These are phyloP conservation scores for Chlorospingus flavigularis DNA, from an alignment of 2,797 vertebrate genomes.

Conservation along the genomic window DNA sequence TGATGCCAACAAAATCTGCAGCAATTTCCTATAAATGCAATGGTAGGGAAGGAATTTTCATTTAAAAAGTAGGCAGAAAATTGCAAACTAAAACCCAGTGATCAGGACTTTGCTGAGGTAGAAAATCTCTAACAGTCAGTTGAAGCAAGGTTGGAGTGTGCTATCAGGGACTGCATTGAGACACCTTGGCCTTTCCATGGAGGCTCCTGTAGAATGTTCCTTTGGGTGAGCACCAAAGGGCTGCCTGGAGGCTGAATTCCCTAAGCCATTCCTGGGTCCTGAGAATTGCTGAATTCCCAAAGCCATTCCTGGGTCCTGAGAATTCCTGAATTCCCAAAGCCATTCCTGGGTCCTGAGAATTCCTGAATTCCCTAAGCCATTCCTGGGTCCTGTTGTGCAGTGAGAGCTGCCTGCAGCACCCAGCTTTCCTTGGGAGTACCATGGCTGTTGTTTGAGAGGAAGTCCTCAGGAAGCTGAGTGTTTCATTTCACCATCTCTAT, in stretches of 20 bases:
- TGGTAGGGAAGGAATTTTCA: not conserved
- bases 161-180: not conserved
- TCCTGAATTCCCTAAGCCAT: no score
- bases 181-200: fast-evolving
- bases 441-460: fast-evolving
- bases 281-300: no score
- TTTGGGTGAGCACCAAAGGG: not conserved
- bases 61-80: not conserved
- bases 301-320: no score
- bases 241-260: not conserved
- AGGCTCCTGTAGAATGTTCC: not conserved
- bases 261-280: not conserved
- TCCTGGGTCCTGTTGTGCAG: not conserved
- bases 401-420: not conserved
- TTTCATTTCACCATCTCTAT: not conserved
- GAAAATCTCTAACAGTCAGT: not conserved
- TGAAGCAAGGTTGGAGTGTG: not conserved
- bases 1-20: not conserved
- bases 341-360: not conserved
- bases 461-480: not conserved
- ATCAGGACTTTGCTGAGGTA: not conserved
- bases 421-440: not conserved
- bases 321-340: no score
- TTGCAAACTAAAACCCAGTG: not conserved
- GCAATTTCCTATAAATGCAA: not conserved